Evolutionary conservation across 2,888 invertebrate species (phyloP), one percentile per base, ranked within the genome.

Genomic region (Hipparchia sbordonii): DNA sequence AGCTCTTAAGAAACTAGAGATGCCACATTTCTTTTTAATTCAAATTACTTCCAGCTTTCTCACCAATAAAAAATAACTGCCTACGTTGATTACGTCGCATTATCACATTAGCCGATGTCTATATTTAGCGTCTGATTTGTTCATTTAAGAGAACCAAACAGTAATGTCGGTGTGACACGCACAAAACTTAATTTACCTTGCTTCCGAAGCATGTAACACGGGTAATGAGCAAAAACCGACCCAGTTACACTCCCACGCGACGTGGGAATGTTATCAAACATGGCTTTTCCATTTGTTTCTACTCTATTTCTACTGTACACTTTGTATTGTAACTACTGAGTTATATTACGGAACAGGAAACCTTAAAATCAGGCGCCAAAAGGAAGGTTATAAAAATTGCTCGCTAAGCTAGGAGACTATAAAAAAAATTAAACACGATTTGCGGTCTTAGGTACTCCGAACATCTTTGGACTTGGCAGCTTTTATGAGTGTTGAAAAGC

Each of bases 221-320:
- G 4, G 67, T 59, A 68, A 59, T 6, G 46, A 39, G 45, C 68
- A 60, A 68, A 59, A 68, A 48, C 51, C 46, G 65, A 39, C 65
- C 63, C 5, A 63, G 48, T 52, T 65, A 52, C 33, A 60, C 68
- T 72, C 72, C 67, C 72, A 72, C 67, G 67, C 54, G 13, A 23
- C 10, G 72, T 67, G 72, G 72, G 67, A 72, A 72, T 67, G n/a
- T 62, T 46, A 52, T 33, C 54, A n/a, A 66, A 72, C 72, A 72
- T 33, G 67, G n/a, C 2, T 62, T 56, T 67, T 72, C 72, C 72
- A 72, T 72, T 67, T 46, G 67, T 48, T 70, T 56, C 56, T 7
- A 63, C n/a, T 12, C 6, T n/a, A 39, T 48, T 70, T 56, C 56
- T 7, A 63, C n/a, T 7, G 6, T n/a, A 39, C 45, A 63, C 54